Evolutionary conservation across 2,888 invertebrate species (phyloP), one percentile per base, ranked within the genome.

Genomic region (Orchestes rusci): DNA sequence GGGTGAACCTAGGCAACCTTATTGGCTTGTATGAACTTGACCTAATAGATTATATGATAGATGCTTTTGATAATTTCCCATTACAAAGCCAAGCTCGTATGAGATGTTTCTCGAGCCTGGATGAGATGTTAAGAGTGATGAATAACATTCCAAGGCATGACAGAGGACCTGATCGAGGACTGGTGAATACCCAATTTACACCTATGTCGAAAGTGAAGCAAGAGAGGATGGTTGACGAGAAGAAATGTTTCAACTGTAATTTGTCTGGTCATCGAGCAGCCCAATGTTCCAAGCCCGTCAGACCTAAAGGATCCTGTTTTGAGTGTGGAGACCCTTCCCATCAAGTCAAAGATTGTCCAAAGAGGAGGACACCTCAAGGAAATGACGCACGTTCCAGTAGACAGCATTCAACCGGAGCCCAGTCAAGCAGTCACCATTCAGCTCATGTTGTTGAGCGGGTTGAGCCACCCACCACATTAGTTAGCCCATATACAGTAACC

Each of bases 261-360:
- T 16, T 12, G 12, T 12, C 4, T 20, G 12, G 36, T 8, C 20
- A 36, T 12, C n/a, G n/a, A 36, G 36, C 20, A 7, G 5, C 20
- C 16, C 10, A 18, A 36, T 18, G 36, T 13, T 15, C 10, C 4
- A 36, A 20, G 17, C 34, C 34, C 8, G 8, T 4, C 4, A 7
- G 34, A 15, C 20, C 23, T 7, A 12, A 19, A 20, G 36, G 36
- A 20, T 36, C 36, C n/a, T 36, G 36, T 36, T 19, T 36, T 13
- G 18, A 36, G 15, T 20, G 36, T 20, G 18, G 36, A 4, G 18
- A 19, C 4, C 5, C 10, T 8, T 23, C 8, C 4, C 10, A 36
- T 13, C 36, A 20, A 36, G 5, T 19, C n/a, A 10, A 13, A 13
- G 16, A 20, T 15, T 36, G 36, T 20, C 36, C 36, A 36, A 5